phyloP scores from a whole-genome alignment of 2,113 vertebrate genomes.

The Austrofundulus limnaeus region DNA sequence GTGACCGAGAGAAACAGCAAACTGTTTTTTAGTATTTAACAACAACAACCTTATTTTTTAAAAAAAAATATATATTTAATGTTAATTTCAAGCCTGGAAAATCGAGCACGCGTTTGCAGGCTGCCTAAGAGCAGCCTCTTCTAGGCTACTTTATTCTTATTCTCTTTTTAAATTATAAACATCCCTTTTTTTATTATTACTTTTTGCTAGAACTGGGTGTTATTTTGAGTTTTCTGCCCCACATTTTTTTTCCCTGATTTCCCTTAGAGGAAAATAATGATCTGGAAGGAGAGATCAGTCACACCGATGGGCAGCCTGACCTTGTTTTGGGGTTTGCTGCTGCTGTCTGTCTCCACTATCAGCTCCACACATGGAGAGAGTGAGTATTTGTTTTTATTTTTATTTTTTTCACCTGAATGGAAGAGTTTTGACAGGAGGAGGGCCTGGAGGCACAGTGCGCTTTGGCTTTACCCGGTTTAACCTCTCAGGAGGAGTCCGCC shows the following conservation, averaged over 20 bases:
- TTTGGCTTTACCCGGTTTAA: slow-evolving; percentile 1
- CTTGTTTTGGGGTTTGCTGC: slow-evolving; percentile 87
- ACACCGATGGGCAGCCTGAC: slow-evolving; percentile 84
- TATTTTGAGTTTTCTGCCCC: slow-evolving; percentile 4
- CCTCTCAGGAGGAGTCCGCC: background rate
- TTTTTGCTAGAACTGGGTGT: background rate
- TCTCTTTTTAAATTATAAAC: background rate
- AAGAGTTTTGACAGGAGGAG: background rate
- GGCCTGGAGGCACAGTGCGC: background rate
- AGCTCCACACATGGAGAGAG: slow-evolving; percentile 87
- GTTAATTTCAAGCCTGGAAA: too few species aligned
- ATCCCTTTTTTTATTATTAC: slow-evolving; percentile 1
- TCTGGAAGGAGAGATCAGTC: slow-evolving; percentile 84
- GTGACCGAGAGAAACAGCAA: slow-evolving; percentile 71
- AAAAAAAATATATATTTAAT: too few species aligned
- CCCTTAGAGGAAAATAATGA: slow-evolving; percentile 68
- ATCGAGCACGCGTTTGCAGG: slow-evolving; percentile 35
- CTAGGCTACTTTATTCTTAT: slow-evolving; percentile 16
- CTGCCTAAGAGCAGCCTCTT: slow-evolving; percentile 40
- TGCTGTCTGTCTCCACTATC: slow-evolving; percentile 81
- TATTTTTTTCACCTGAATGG: background rate
- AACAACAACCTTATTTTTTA: slow-evolving; percentile 7
- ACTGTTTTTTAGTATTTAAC: slow-evolving; percentile 37
- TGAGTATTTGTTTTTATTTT: slow-evolving; percentile 74
- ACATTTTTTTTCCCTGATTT: background rate